phyloP scores from a whole-genome alignment of 2,797 vertebrate genomes.

The Pelochelys cantorii region DNA sequence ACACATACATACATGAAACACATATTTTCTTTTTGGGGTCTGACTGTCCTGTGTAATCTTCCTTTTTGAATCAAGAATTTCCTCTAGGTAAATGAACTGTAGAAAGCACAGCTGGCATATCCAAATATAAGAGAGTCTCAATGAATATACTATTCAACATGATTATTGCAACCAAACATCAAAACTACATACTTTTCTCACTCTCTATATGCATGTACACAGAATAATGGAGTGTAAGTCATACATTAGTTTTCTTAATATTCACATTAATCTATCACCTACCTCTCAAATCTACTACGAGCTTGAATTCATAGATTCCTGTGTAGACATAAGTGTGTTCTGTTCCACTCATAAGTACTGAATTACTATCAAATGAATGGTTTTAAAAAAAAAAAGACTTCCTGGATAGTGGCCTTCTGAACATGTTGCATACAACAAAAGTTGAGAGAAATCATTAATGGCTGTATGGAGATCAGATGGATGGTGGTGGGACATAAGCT shows the following conservation, averaged over 20 bases:
- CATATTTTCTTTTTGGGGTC: neutral
- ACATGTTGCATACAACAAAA: neutral
- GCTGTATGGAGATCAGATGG: neutral
- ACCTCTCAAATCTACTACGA: neutral
- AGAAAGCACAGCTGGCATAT: slow-evolving; percentile 69
- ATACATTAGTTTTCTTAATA: neutral
- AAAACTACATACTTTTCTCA: slow-evolving; percentile 44
- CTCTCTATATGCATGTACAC: neutral
- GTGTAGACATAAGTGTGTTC: neutral
- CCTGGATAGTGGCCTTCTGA: slow-evolving; percentile 1
- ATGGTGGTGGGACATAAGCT: neutral
- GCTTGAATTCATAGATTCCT: neutral
- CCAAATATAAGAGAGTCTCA: slow-evolving; percentile 57
- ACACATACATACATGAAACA: slow-evolving; percentile 35
- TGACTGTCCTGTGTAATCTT: slow-evolving; percentile 34
- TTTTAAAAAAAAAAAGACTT: neutral
- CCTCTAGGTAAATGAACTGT: slow-evolving; percentile 49
- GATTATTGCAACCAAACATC: slow-evolving; percentile 51
- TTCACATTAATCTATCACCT: neutral
- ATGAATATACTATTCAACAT: slow-evolving; percentile 64
- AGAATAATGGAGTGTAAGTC: slow-evolving; percentile 14
- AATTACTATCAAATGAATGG: neutral
- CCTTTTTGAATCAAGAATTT: slow-evolving; percentile 54
- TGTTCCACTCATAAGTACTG: neutral
- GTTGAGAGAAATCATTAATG: slow-evolving; percentile 33